These are phyloP conservation scores for Drosophila melanica DNA, from an alignment of 1,140 invertebrate species.

Conservation along the genomic window DNA sequence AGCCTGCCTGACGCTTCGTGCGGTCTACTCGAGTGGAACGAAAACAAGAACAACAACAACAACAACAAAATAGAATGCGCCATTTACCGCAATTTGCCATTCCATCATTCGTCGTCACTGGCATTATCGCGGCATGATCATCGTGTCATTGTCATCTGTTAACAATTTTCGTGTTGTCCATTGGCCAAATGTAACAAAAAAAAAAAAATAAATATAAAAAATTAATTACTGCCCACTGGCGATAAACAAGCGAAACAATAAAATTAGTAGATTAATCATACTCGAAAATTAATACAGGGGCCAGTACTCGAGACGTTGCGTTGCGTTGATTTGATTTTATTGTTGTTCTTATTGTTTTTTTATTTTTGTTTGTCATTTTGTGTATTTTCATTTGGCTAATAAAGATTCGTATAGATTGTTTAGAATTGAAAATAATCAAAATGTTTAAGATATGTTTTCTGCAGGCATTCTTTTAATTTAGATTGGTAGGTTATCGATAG, in stretches of 20 bases:
- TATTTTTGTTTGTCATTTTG: not conserved
- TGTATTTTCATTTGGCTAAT: not conserved
- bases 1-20: conserved; percentile 44
- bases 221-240: conserved; percentile 57
- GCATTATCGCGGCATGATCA: conserved; percentile 71
- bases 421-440: not conserved
- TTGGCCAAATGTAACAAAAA: conserved; percentile 1
- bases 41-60: not conserved
- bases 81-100: conserved; percentile 11
- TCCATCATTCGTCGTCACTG: conserved; percentile 30
- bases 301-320: conserved; percentile 30
- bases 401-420: not conserved
- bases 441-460: no score
- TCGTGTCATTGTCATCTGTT: conserved; percentile 63
- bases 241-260: conserved; percentile 50
- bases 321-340: conserved; percentile 7
- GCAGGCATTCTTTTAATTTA: no score
- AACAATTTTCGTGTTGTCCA: conserved; percentile 55
- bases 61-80: not conserved
- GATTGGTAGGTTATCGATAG: no score
- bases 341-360: not conserved
- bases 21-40: not conserved
- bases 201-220: conserved; percentile 38
- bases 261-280: conserved; percentile 40
- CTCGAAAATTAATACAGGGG: conserved; percentile 33